Percentiles rank a stretch among this genome's conserved stretches.
phyloP scores from a whole-genome alignment of 1,140 invertebrate genomes.

The Conus ventricosus region DNA sequence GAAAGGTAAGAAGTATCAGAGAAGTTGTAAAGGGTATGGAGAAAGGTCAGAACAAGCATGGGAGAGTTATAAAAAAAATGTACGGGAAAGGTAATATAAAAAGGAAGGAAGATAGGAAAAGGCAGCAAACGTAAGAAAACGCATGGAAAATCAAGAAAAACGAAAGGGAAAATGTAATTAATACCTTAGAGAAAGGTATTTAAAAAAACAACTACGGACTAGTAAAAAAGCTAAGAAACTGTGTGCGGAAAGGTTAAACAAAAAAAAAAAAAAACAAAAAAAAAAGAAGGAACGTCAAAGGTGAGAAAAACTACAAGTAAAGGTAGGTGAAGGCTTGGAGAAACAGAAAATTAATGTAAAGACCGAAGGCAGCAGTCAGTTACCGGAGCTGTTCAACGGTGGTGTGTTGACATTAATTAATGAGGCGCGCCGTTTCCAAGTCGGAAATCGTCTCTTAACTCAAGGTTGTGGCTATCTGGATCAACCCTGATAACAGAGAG shows the following conservation, averaged over 20 bases:
- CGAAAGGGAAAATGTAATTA: no score
- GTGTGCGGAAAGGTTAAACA: neutral
- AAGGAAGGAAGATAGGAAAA: no score
- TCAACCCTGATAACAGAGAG: neutral
- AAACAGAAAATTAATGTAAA: neutral
- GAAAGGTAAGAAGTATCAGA: no score
- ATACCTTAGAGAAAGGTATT: neutral
- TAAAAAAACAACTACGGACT: neutral
- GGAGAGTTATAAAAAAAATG: no score
- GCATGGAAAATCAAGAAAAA: no score
- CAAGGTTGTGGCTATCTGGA: neutral
- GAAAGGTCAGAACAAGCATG: no score
- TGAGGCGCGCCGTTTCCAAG: neutral
- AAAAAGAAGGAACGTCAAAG: neutral
- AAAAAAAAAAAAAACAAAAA: neutral
- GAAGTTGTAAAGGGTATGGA: no score
- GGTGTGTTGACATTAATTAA: neutral
- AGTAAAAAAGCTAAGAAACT: neutral
- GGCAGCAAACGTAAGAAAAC: no score
- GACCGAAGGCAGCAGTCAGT: neutral
- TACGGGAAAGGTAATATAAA: no score
- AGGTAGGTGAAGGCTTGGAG: neutral
- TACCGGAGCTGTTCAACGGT: no score
- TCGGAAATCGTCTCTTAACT: neutral
- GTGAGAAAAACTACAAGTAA: neutral